These are phyloP conservation scores for Pelecanus crispus DNA, from an alignment of 2,113 vertebrate species.

Conservation along the genomic window DNA sequence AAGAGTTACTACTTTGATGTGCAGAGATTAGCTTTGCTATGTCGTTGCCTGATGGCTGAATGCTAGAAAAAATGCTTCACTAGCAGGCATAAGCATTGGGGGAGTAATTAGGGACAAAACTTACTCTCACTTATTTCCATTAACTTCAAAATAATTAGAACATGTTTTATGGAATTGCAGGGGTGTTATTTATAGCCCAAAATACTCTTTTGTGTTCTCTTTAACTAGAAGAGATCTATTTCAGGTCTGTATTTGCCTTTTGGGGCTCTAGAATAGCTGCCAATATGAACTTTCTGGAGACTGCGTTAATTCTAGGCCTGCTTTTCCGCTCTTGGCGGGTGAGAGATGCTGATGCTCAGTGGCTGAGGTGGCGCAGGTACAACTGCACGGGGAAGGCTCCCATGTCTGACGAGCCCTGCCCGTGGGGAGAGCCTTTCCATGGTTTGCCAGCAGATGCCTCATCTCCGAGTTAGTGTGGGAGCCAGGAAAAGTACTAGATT, in stretches of 20 bases:
- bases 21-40: neutral
- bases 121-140: neutral
- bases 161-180: neutral
- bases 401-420: neutral
- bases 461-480: neutral
- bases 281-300: neutral
- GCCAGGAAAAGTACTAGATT: neutral
- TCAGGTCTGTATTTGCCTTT: neutral
- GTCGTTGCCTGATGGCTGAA: neutral
- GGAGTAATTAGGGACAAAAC: neutral
- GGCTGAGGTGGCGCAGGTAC: neutral
- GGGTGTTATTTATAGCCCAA: neutral
- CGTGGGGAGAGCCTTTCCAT: neutral
- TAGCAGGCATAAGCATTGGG: neutral
- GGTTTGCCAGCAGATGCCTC: neutral
- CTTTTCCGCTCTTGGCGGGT: neutral
- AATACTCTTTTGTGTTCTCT: neutral
- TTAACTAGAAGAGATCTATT: neutral
- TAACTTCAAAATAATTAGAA: neutral
- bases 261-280: neutral
- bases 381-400: neutral
- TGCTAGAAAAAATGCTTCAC: neutral
- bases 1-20: neutral
- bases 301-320: neutral
- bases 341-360: neutral